Evolutionary conservation across 2,797 vertebrate genomes (phyloP), one percentile per base, ranked within the genome.

Genomic region (Rhinella marina): DNA sequence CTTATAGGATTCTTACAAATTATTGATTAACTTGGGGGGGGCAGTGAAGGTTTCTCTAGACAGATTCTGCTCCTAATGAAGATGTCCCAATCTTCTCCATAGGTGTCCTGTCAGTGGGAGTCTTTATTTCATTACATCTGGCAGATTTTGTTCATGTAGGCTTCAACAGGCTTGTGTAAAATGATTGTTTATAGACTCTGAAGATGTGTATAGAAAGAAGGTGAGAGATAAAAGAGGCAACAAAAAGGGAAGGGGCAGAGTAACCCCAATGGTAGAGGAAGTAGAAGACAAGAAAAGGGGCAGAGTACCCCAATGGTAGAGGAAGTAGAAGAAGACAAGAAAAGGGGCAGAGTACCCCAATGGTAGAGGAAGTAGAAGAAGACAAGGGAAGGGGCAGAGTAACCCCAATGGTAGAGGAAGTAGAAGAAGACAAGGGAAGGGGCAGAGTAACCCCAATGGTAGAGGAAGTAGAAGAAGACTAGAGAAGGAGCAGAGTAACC

Each of bases 21-120:
- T 84, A 88, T 88, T 82, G 68, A 88, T 81, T 64, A 88, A 72
- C 50, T 78, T 23, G 5, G 68, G 32, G 78, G 81, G 77, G 57
- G 57, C 12, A 48, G 54, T 75, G 80, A 62, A 81, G 78, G 77
- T 76, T 81, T 86, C 16, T 80, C 68, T 41, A 76, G 73, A 78
- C 56, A 81, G 57, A 66, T 86, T 82, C 27, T 29, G 14, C 56
- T 75, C 57, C 73, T 88, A 85, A 88, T 88, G 78, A 75, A 80
- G 78, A 88, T 64, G 25, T 81, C 85, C 19, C 57, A 84, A 86
- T 50, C 78, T 82, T 88, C 84, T 82, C 68, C 48, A 41, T 68
- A 54, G 83, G 25, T 61, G 9, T 21, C 16, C 56, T 56, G 27
- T 19, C 82, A 85, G 56, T 29, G 23, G 87, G 83, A 72, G 25